phyloP scores from a whole-genome alignment of 2,797 vertebrate species.

The Carcharodon carcharias region DNA sequence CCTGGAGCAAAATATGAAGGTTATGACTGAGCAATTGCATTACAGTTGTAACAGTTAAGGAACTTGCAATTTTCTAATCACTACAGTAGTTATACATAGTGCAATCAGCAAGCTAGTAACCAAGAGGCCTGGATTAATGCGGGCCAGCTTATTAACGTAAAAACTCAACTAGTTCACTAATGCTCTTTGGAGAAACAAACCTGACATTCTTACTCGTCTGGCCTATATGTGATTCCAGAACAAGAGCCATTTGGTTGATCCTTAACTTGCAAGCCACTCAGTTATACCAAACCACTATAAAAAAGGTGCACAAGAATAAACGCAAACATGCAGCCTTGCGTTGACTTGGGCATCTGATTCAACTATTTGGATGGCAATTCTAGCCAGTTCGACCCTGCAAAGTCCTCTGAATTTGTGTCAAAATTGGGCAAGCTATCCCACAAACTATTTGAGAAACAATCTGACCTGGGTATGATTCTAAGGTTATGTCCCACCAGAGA shows the following conservation, averaged over 20 bases:
- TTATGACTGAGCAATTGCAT: not conserved
- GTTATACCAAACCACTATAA: no score
- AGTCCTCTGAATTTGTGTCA: no score
- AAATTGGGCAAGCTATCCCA: no score
- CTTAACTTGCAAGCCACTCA: not conserved
- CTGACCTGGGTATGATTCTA: no score
- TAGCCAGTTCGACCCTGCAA: no score
- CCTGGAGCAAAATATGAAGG: not conserved
- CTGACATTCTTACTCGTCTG: not conserved
- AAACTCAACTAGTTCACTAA: not conserved
- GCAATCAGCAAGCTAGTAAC: not conserved
- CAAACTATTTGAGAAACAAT: no score
- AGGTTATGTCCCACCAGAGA: no score
- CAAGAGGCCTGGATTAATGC: not conserved
- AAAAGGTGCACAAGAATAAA: no score
- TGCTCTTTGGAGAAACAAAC: not conserved
- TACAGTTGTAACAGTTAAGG: not conserved
- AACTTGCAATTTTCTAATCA: not conserved
- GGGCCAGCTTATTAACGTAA: not conserved
- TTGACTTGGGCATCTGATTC: no score
- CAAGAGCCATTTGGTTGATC: not conserved
- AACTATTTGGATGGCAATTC: no score
- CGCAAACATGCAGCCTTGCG: no score
- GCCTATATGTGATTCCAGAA: not conserved
- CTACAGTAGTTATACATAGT: not conserved